Conservation (phyloP, 2,113 vertebrate species). For the Lasiurus borealis region DNA sequence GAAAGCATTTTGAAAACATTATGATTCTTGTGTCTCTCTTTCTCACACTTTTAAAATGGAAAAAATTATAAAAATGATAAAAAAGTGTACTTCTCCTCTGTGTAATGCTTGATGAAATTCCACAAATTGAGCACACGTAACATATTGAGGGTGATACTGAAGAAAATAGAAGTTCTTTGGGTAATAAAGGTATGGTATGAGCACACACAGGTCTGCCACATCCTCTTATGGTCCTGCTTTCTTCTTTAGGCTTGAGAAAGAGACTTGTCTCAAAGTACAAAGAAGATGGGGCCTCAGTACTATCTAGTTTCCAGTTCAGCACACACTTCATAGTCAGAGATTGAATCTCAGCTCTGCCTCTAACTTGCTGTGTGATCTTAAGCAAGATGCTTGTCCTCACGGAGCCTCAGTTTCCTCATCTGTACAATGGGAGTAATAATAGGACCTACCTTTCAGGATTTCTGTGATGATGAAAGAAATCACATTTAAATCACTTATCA, state of each 20-base stretch:
- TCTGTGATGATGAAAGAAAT: not conserved
- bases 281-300: accelerated
- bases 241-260: not conserved
- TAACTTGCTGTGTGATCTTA: not conserved
- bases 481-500: not conserved
- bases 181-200: not conserved
- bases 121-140: not conserved
- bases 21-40: not conserved
- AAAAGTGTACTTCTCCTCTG: not conserved
- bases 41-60: not conserved
- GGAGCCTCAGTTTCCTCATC: not conserved
- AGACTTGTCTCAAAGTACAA: not conserved
- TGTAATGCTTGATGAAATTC: not conserved
- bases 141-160: not conserved
- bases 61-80: not conserved
- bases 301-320: not conserved
- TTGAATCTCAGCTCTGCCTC: not conserved
- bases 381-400: not conserved
- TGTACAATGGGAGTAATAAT: not conserved
- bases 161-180: not conserved
- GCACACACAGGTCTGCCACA: not conserved
- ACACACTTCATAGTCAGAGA: not conserved
- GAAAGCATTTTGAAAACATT: not conserved
- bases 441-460: not conserved
- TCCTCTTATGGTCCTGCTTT: not conserved